phyloP scores from a whole-genome alignment of 1,140 invertebrate species.

The Platorchestia sp. region DNA sequence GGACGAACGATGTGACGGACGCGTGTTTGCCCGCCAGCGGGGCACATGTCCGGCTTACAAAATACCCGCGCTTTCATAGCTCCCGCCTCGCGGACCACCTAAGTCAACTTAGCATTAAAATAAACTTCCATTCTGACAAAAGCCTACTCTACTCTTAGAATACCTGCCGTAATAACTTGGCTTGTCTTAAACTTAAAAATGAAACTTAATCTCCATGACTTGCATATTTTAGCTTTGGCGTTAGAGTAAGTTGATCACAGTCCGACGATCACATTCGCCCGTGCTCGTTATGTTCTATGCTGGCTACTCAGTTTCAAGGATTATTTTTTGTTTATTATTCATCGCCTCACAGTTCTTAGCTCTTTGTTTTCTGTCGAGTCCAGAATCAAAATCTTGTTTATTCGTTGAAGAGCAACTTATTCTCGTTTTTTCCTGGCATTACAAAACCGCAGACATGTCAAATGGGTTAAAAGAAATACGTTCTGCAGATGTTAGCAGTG shows the following conservation, averaged over 20 bases:
- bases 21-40: constrained; percentile 52
- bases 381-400: not conserved
- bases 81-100: not conserved
- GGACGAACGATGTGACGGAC: constrained; percentile 11
- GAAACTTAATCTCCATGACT: not conserved
- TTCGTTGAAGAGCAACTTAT: not conserved
- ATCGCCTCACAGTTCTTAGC: not conserved
- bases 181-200: not conserved
- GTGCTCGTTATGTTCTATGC: constrained; percentile 33
- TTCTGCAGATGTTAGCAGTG: not conserved
- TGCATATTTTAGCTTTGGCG: not conserved
- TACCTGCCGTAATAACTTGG: not conserved
- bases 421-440: not conserved
- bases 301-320: constrained; percentile 23
- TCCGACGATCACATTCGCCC: not conserved
- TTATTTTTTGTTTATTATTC: constrained; percentile 3
- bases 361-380: constrained; percentile 15
- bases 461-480: not conserved
- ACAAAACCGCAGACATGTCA: not conserved
- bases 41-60: constrained; percentile 47
- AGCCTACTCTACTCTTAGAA: not conserved
- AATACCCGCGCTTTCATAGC: constrained; percentile 14
- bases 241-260: not conserved
- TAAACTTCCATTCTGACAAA: not conserved
- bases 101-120: not conserved